These are phyloP conservation scores for Pristis pectinata DNA, from an alignment of 2,797 vertebrate genomes.

Conservation along the genomic window DNA sequence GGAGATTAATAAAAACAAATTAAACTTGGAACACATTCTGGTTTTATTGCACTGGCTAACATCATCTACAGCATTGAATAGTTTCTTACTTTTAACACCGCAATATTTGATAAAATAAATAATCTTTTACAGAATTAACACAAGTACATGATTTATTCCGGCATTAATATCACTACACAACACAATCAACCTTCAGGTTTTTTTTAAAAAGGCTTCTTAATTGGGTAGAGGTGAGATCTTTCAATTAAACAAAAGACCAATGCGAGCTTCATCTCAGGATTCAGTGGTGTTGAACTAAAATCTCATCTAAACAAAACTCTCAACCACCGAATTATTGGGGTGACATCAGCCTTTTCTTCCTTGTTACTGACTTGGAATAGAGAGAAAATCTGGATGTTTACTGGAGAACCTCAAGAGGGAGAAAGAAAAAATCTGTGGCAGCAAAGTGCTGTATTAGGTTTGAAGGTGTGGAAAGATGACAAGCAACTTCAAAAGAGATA, in stretches of 20 bases:
- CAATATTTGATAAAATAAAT: neutral
- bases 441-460: neutral
- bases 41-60: conserved; percentile 12
- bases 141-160: neutral
- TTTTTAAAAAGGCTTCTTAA: neutral
- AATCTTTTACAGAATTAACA: neutral
- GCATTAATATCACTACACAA: neutral
- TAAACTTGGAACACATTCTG: neutral
- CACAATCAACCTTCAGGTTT: neutral
- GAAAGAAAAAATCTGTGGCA: neutral
- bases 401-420: neutral
- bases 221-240: neutral
- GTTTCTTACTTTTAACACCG: neutral
- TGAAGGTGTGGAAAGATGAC: neutral
- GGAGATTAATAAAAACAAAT: neutral
- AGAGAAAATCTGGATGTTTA: neutral
- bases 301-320: neutral
- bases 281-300: neutral
- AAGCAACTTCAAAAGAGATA: neutral
- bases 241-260: neutral
- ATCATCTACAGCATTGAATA: neutral
- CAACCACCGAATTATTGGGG: neutral
- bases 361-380: neutral
- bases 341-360: neutral
- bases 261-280: neutral